Evolutionary conservation across 2,888 invertebrate genomes (phyloP), one percentile per base, ranked within the genome.

Genomic region (Cephus spinipes): DNA sequence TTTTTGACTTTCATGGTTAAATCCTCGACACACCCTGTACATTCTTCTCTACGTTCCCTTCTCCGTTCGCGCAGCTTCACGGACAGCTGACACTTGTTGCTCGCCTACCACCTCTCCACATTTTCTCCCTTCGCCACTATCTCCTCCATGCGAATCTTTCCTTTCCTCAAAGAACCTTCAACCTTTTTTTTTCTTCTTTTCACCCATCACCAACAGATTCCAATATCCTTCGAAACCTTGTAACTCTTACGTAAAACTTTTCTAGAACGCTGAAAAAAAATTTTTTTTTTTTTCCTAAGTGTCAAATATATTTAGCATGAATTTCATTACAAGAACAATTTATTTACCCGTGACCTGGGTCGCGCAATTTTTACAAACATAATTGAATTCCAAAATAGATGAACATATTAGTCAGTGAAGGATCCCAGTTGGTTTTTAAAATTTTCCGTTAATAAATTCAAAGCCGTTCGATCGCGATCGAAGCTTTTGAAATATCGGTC

Each of bases 51-150:
- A 32, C 74, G 73, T 33, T 75, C 36, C 73, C 73, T 68, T 73
- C 75, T 76, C 75, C 69, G 55, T 15, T 15, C 75, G 75, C 78
- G 73, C 75, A 78, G 80, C 83, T 86, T 87, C 88, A 87, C 82
- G 84, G 83, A 76, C 83, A 85, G 83, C 81, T 77, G 85, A 86
- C 87, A 88, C 88, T 88, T 88, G 88, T 88, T 88, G 88, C 88
- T 76, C 79, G 74, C 11, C 31, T 30, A 12, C 31, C 31, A 71
- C 71, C 71, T 31, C 12, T 55, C 40, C 15, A 55, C 40, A 23
- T 55, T 55, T 55, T 23, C 40, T 55, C 23, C 31, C 31, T 12
- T 71, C 31, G 69, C 30, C 69, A 15, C 11, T 32, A 30, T 69
- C 12, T 11, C 69, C 69, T 71, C 32, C 31, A 2, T 15, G 71